These are phyloP conservation scores for Calonectris borealis DNA, from an alignment of 2,113 vertebrate genomes.

Conservation along the genomic window DNA sequence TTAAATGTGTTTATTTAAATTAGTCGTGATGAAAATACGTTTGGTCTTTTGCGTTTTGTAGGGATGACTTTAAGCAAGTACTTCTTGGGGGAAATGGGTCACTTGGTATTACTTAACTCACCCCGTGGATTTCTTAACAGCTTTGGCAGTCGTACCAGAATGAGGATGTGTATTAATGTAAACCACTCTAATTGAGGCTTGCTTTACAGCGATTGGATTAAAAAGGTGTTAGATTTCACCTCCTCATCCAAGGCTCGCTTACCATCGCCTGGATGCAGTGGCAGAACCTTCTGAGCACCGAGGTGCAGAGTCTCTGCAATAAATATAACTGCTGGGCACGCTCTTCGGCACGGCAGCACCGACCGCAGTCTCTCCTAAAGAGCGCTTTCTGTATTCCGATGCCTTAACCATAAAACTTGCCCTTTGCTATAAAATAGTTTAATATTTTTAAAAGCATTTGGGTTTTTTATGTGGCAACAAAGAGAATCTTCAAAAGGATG, in stretches of 20 bases:
- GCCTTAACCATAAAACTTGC: background rate
- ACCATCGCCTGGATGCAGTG: accelerated
- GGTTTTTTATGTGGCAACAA: background rate
- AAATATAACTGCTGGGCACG: background rate
- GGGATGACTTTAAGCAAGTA: background rate
- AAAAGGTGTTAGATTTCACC: background rate
- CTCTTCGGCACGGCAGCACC: background rate
- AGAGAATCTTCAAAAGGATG: background rate
- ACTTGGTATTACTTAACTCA: background rate
- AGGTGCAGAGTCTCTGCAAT: background rate
- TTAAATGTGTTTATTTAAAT: slow-evolving; percentile 5
- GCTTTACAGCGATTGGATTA: background rate
- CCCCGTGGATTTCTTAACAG: background rate
- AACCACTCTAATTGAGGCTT: background rate
- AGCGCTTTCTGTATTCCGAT: background rate
- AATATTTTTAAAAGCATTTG: background rate
- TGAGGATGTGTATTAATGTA: background rate
- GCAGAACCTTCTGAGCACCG: background rate
- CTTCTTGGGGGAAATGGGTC: background rate
- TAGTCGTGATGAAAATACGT: background rate
- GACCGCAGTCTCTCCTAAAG: too few relatives aligned
- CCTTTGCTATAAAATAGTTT: background rate
- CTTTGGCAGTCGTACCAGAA: background rate
- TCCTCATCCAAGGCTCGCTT: background rate
- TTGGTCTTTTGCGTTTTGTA: background rate